Evolutionary conservation across 2,888 invertebrate species (phyloP), one percentile per base, ranked within the genome.

Genomic region (Lordiphosa fenestrarum): DNA sequence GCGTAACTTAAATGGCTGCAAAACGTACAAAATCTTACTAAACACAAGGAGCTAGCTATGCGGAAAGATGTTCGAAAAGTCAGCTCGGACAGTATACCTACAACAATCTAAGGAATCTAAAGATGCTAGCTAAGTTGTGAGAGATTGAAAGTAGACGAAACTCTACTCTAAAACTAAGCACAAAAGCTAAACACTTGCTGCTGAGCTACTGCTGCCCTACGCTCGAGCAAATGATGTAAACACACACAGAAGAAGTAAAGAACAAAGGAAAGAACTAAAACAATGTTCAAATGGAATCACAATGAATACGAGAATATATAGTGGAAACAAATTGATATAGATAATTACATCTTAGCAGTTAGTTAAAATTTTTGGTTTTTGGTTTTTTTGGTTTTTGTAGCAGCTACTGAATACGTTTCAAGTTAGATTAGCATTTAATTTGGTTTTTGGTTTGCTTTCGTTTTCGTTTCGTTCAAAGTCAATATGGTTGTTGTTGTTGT

Each of bases 321-420:
- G 15, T 1, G 62, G 60, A 15, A 65, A 40, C 21, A 73, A 53
- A 62, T 73, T 58, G 57, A 68, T 67, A 73, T 64, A 72, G 81
- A 76, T 76, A 76, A 81, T 77, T 77, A 77, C 76, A 77, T 81
- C 78, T 74, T 81, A 77, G 77, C 74, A 81, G 74, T 81, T 77
- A 77, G 77, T 77, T 66, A 56, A 56, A 70, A 63, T 57, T 46
- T 65, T 69, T 4, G n/a, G 0, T 12, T 30, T 13, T 25, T 25
- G 25, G 7, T 5, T 33, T 44, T 30, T 10, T 40, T 21, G 21
- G 19, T 6, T 15, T 39, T 6, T 39, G 39, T 81, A 77, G 81
- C 76, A 77, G 77, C 81, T 80, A 80, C 77, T 69, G 57, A 61
- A 65, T 62, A 58, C 44, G 46, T 57, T 62, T 72, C 47, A 69